Evolutionary conservation across 2,888 invertebrate species (phyloP).

Genomic region (Dendrolimus pini): DNA sequence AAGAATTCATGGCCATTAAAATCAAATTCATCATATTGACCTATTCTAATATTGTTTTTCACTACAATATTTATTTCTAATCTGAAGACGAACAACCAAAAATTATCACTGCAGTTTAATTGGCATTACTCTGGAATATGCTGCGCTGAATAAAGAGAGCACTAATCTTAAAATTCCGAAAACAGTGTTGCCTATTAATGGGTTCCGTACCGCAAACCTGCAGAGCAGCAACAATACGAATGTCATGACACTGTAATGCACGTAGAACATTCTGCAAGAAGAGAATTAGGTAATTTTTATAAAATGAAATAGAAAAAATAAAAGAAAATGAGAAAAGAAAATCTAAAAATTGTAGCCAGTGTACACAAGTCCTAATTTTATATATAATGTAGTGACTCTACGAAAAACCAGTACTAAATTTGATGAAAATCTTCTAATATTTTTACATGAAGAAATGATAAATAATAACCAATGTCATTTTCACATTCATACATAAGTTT

Average conservation of each 20-base stretch:
- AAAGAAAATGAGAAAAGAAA: not conserved
- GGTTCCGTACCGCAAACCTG: constrained; percentile 40
- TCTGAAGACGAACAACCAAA: no score
- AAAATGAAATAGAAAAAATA: not conserved
- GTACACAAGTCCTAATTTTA: no score
- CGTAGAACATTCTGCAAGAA: constrained; percentile 47
- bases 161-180: constrained; percentile 37
- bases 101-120: not conserved
- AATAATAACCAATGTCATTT: no score
- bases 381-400: no score
- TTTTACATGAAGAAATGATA: no score
- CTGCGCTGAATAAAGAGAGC: constrained; percentile 24
- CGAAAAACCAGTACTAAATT: no score
- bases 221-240: constrained; percentile 33
- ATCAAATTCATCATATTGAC: no score
- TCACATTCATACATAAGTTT: no score
- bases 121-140: constrained; percentile 20
- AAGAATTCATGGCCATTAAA: no score
- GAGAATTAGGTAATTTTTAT: not conserved
- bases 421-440: no score
- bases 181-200: constrained; percentile 30
- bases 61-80: no score
- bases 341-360: constrained; percentile 12
- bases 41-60: no score
- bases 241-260: constrained; percentile 41